Evolutionary conservation across 2,888 invertebrate species (phyloP), one percentile per base, ranked within the genome.

Genomic region (Trypoxylon attenuatum): DNA sequence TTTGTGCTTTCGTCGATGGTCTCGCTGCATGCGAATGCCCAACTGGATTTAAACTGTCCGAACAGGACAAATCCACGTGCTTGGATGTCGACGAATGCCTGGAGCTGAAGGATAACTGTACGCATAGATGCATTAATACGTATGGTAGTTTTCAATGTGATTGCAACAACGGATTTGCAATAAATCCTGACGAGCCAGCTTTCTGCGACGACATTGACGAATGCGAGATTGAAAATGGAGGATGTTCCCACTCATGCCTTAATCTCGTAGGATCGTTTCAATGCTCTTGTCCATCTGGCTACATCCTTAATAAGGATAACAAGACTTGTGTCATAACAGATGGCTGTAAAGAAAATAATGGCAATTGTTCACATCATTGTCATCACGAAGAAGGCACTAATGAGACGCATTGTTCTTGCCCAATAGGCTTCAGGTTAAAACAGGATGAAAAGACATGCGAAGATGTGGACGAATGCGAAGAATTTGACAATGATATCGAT

Each of bases 1-100:
- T 83, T 33, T 89, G 89, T 50, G 77, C 77, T 3, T 82, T 83
- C 49, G 33, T 52, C 0, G 76, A 80, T 8, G 81, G 81, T 2
- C 69, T 61, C 23, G 82, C 75, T 55, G 74, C 79, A 23, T 92
- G 92, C 78, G 87, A 87, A 2, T 92, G 92, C 80, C 89, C 89
- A 0, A 67, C 81, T 1, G 92, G 89, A 4, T 89, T 87, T 63
- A 73, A 84, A 15, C 70, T 90, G 16, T 87, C 87, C 3, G 80
- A 82, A 13, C 71, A 84, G 3, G 85, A 88, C 53, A 82, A 84
- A 57, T 66, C 76, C 0, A 79, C 81, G 0, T 90, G 89, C 62
- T 62, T 83, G 27, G 88, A 88, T 53, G 61, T 87, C 3, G 86
- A 88, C 63, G 88, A 88, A 53, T 88, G 88, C 49, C 63, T 76